Percentiles rank a stretch among this genome's conserved stretches.
Conservation (phyloP, 2,797 vertebrate species). For the Epinephelus coioides region DNA sequence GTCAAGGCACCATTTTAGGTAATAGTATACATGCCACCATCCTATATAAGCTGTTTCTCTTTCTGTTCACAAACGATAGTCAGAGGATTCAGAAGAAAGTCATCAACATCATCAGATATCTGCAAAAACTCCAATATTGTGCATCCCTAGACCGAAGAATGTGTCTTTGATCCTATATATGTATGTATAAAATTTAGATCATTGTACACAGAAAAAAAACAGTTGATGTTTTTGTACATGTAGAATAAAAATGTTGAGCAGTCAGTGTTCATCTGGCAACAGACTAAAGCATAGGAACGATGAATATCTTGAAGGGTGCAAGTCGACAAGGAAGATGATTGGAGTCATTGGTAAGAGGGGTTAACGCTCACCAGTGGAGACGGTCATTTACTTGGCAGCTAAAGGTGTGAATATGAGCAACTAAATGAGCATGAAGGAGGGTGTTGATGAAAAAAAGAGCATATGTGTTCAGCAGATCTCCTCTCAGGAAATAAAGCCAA, state of each 20-base stretch:
- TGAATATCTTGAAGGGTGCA: slow-evolving; percentile 8
- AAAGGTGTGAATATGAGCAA: slow-evolving; percentile 60
- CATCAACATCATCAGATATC: no score
- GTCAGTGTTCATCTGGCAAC: not conserved
- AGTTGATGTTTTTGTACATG: not conserved
- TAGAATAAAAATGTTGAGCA: not conserved
- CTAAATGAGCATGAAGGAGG: slow-evolving; percentile 51
- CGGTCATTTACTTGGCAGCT: slow-evolving; percentile 49
- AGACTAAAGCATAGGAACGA: not conserved
- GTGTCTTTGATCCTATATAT: not conserved
- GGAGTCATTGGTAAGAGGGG: slow-evolving; percentile 9
- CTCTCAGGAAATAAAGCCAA: slow-evolving; percentile 1
- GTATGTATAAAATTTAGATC: not conserved
- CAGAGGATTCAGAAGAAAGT: no score
- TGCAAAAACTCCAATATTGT: no score
- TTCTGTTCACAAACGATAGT: no score
- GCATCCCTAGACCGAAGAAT: no score
- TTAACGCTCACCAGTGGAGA: slow-evolving; percentile 29
- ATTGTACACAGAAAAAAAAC: not conserved
- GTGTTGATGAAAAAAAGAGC: slow-evolving; percentile 50
- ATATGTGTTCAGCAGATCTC: slow-evolving; percentile 37
- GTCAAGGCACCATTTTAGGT: no score
- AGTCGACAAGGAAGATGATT: slow-evolving; percentile 1
- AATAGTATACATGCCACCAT: no score
- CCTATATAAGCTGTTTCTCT: no score